These are phyloP conservation scores for Bucorvus abyssinicus DNA, from an alignment of 2,797 vertebrate species.

Conservation along the genomic window DNA sequence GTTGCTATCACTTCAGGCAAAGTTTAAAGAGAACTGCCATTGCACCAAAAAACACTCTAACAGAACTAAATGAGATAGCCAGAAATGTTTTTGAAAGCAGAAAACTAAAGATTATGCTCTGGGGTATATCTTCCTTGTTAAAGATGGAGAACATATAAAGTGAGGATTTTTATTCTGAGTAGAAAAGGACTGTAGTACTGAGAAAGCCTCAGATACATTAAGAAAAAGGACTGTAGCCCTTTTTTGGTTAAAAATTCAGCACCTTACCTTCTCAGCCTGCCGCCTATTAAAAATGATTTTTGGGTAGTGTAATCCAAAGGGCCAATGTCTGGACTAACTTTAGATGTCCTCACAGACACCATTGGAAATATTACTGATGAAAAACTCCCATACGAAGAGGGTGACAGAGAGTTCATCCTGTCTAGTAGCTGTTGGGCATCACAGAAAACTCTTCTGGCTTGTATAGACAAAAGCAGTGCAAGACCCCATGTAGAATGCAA, in stretches of 20 bases:
- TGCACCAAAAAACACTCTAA: neutral
- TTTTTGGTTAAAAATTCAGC: neutral
- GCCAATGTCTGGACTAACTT: neutral
- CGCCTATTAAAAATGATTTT: neutral
- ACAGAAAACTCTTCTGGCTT: neutral
- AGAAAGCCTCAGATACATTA: no score
- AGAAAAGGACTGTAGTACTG: no score
- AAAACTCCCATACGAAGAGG: neutral
- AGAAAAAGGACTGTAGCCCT: no score
- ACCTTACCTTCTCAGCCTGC: neutral
- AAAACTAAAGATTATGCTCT: neutral
- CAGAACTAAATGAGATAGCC: neutral
- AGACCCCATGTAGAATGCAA: neutral
- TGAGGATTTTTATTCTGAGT: neutral
- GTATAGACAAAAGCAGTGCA: neutral
- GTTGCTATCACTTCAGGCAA: neutral
- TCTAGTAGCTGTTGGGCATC: neutral
- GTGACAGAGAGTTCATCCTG: neutral
- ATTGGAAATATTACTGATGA: neutral
- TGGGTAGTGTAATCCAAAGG: neutral
- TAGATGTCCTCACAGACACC: neutral
- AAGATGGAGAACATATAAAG: neutral
- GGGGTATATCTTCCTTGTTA: neutral
- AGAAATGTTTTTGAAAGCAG: neutral
- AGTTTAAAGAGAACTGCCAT: neutral